Conservation (phyloP, 2,113 vertebrate genomes). For the Aix galericulata region DNA sequence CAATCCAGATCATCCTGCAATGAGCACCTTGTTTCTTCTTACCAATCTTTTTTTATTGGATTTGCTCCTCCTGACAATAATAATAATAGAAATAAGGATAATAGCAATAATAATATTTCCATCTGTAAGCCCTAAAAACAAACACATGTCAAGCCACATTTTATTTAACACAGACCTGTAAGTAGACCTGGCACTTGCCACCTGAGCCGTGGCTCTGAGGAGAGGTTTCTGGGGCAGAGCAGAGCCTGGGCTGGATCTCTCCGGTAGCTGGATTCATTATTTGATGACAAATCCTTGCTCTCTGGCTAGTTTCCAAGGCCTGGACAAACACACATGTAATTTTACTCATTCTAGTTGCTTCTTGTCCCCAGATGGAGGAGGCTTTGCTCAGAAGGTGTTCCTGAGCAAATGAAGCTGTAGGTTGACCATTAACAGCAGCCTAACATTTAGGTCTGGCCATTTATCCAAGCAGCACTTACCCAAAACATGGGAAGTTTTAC, state of each 20-base stretch:
- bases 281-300: not conserved
- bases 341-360: not conserved
- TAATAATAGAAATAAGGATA: too few relatives aligned
- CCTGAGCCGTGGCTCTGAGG: not conserved
- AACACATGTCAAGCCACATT: not conserved
- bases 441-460: not conserved
- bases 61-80: not conserved
- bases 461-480: accelerated
- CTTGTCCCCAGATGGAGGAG: not conserved
- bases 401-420: not conserved
- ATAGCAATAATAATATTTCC: not conserved
- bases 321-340: not conserved
- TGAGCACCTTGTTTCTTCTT: not conserved
- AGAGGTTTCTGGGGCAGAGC: not conserved
- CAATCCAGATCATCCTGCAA: not conserved
- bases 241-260: not conserved
- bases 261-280: not conserved
- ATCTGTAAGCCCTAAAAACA: not conserved
- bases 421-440: not conserved
- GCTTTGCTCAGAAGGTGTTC: not conserved
- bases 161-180: not conserved
- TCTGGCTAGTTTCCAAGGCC: not conserved
- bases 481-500: not conserved
- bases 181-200: not conserved
- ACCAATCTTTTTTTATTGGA: not conserved